Base-by-base conservation (phyloP, 2,888 invertebrate species). In the Watsonalla binaria region DNA sequence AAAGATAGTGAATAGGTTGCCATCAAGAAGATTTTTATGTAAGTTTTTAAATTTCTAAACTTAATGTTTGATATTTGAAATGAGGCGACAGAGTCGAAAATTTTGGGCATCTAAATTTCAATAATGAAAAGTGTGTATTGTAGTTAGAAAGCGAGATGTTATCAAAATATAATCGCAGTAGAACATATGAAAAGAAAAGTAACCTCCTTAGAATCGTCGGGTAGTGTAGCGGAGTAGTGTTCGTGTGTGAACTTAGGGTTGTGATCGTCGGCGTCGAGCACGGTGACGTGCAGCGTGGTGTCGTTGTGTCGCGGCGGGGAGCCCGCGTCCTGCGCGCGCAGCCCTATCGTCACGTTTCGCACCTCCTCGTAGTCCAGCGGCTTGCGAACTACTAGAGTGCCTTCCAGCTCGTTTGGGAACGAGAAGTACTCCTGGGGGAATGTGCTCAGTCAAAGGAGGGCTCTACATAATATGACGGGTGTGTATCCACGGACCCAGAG, bases 201-300 rank as follows among this genome's bases (percentile, higher is more conserved):
- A 6, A 92, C 93, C 73, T 87, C 86, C 59, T 84, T 83, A 0
- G 92, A 92, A 51, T 92, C 92, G 7, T 92, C 92, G 0, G 95
- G 94, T 53, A 97, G 70, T 6, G 92, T 84, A 0, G 95, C 94
- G 46, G 93, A 92, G 75, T 96, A 96, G 59, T 95, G 93, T 48
- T 96, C 95, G 59, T 94, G 93, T 7, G 92, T 75, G 77, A 97
- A 97, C 68, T 92, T 93, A 0, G 97, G 97, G 89, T 97, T 97
- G 86, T 97, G 97, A 82, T 97, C 97, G 72, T 97, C 97, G 0
- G 97, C 97, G 79, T 97, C 97, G 24, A 96, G 93, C 47, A 97
- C 95, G 48, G 77, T 93, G 0, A 98, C 95, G 5, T 92, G 92
- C 5, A 98, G 92, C 35, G 92, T 85, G 0, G 97, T 95, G 70